A percentile compares a stretch with the other conserved stretches of the same genome.
Evolutionary conservation across 2,888 invertebrate genomes (phyloP).

Genomic region (Geophilus truncorum): DNA sequence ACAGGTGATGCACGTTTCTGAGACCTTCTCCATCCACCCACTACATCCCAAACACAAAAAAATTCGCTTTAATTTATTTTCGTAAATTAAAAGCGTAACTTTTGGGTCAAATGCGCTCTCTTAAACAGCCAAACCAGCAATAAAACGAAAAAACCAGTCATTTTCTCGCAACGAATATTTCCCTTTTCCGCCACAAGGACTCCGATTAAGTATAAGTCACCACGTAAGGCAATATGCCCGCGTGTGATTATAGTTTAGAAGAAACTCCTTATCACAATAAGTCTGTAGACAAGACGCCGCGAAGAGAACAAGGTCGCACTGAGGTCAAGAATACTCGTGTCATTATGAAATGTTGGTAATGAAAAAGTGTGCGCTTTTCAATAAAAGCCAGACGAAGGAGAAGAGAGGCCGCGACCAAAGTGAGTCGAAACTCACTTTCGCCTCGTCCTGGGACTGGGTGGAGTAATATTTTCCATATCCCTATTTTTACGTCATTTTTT

Average conservation of each 20-base stretch:
- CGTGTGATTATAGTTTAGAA: not conserved
- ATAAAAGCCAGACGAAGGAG: not conserved
- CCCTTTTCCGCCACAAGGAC: not conserved
- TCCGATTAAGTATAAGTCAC: not conserved
- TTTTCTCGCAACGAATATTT: not conserved
- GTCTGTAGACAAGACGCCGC: not conserved
- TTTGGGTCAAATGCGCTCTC: too few species aligned
- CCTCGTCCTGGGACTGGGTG: not conserved
- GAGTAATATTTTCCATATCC: not conserved
- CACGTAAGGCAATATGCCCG: not conserved
- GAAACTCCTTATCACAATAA: not conserved
- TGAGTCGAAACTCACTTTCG: too few species aligned
- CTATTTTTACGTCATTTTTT: not conserved
- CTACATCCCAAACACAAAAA: not conserved
- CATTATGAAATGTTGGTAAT: not conserved
- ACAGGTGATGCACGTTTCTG: not conserved
- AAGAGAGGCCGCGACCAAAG: too few species aligned
- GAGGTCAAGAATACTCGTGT: not conserved
- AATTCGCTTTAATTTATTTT: not conserved
- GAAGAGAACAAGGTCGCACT: not conserved
- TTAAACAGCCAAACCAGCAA: too few species aligned
- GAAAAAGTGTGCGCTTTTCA: not conserved
- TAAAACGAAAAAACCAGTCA: too few species aligned
- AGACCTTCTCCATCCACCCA: not conserved
- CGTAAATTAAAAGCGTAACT: not conserved